Conservation (phyloP, 2,113 vertebrate genomes). For the Myocastor coypus region DNA sequence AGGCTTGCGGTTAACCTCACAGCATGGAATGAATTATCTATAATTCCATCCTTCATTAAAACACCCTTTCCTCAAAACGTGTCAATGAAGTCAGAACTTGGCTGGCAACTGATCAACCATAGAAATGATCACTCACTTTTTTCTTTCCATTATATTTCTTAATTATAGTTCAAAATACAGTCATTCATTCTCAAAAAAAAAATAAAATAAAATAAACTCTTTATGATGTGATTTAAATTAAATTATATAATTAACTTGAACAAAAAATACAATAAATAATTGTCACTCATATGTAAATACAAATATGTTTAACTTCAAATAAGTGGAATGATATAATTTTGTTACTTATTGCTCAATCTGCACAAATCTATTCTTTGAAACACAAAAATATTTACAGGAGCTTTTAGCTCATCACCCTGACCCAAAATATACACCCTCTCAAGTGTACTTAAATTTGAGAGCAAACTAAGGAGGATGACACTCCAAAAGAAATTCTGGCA, state of each 20-base stretch:
- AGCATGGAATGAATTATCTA: constrained; percentile 82
- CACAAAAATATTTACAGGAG: constrained; percentile 16
- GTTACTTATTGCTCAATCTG: neutral
- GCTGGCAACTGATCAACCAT: constrained; percentile 75
- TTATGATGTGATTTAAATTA: neutral
- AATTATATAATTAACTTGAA: constrained; percentile 25
- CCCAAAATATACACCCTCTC: neutral
- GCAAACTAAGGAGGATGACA: neutral
- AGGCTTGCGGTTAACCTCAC: constrained; percentile 87
- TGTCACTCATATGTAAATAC: neutral
- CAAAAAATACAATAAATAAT: neutral
- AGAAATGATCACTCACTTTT: constrained; percentile 22
- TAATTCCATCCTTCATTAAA: constrained; percentile 82
- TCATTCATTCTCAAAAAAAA: neutral
- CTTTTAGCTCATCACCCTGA: neutral
- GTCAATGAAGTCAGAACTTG: constrained; percentile 80
- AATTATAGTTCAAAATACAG: constrained; percentile 50
- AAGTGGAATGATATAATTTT: constrained; percentile 1
- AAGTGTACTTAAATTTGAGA: neutral
- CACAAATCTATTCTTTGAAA: neutral
- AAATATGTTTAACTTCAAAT: constrained; percentile 35
- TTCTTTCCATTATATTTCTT: neutral
- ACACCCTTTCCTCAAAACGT: constrained; percentile 80
- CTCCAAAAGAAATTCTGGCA: neutral
- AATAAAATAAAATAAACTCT: constrained; percentile 18